Percentiles rank a stretch among this genome's conserved stretches.
phyloP scores from a whole-genome alignment of 2,797 vertebrate genomes.

The Sebastes iracundus region DNA sequence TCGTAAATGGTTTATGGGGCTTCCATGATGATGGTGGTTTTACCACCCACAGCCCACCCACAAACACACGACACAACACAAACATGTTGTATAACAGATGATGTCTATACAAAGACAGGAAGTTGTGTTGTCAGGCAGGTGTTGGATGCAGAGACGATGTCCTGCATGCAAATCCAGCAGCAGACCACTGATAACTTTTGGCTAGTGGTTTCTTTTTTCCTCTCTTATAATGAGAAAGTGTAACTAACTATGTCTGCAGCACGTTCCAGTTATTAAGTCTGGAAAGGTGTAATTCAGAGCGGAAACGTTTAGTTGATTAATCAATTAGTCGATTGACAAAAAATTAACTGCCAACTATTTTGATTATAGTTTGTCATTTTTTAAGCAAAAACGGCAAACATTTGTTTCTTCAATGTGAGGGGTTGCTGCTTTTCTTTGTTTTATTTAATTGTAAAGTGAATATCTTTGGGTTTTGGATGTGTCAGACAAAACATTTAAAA shows the following conservation, averaged over 20 bases:
- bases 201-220: background rate
- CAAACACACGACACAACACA: constrained; percentile 1
- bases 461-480: background rate
- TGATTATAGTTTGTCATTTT: background rate
- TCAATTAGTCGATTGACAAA: background rate
- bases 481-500: background rate
- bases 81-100: constrained; percentile 12
- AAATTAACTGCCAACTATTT: background rate
- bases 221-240: background rate
- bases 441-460: background rate
- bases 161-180: background rate
- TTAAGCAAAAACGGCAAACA: background rate
- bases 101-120: constrained; percentile 33
- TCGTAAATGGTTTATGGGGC: constrained; percentile 58
- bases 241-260: background rate
- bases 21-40: constrained; percentile 17
- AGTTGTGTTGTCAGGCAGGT: constrained; percentile 36
- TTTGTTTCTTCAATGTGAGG: background rate
- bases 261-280: background rate
- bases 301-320: too few species aligned
- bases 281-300: background rate
- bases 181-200: background rate
- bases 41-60: constrained; percentile 15
- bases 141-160: constrained; percentile 9
- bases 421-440: background rate